Conservation (phyloP, 2,888 invertebrate species). For the Andrena minutula region DNA sequence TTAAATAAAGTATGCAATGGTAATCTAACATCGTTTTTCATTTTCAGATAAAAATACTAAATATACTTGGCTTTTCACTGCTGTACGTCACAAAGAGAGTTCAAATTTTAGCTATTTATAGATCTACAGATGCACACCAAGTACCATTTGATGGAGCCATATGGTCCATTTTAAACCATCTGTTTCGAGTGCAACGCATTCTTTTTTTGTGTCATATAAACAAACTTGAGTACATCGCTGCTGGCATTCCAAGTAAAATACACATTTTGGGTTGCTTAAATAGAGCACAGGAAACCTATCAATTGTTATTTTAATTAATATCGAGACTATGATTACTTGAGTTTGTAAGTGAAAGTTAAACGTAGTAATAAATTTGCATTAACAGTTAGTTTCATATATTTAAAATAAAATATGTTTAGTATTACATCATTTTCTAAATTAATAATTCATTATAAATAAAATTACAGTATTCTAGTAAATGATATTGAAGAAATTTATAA, state of each 20-base stretch:
- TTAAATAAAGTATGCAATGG: not conserved
- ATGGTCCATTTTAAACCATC: conserved; percentile 77
- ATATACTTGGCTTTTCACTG: conserved; percentile 18
- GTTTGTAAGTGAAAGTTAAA: not conserved
- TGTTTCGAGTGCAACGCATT: conserved; percentile 68
- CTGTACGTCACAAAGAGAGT: conserved; percentile 45
- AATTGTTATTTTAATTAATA: not conserved
- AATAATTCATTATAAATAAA: not conserved
- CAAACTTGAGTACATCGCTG: not conserved
- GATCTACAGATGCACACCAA: conserved; percentile 68
- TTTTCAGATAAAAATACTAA: conserved; percentile 3
- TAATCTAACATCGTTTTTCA: not conserved
- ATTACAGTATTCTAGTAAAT: too few species aligned
- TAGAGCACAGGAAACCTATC: not conserved
- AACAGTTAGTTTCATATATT: not conserved
- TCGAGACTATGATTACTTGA: not conserved
- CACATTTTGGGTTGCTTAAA: not conserved
- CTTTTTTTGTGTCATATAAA: conserved; percentile 6
- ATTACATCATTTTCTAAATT: too few species aligned
- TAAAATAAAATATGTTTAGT: too few species aligned
- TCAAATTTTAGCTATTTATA: conserved; percentile 70
- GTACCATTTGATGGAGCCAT: conserved; percentile 73
- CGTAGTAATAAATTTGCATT: not conserved
- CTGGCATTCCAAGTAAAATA: not conserved
- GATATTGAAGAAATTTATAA: not conserved